Evolutionary conservation across 2,797 vertebrate genomes (phyloP).

Genomic region (Pseudochaenichthys georgianus): DNA sequence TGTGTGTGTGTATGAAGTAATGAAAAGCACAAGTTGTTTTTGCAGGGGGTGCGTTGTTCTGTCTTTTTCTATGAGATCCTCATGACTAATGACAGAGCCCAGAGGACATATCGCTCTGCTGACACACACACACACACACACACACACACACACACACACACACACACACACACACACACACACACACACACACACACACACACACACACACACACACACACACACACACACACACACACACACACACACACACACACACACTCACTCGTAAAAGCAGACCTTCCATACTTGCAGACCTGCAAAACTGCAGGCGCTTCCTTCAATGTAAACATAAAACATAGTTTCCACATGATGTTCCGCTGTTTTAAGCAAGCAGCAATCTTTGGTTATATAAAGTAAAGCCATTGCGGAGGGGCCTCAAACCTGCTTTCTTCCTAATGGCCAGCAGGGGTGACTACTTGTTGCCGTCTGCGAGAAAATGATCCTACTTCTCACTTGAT

Average conservation of each 20-base stretch:
- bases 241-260: not conserved
- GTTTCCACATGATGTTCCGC: conserved; percentile 20
- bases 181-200: too few relatives aligned
- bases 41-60: conserved; percentile 71
- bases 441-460: too few relatives aligned
- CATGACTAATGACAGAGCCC: conserved; percentile 51
- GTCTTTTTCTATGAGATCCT: conserved; percentile 35
- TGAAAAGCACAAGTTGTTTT: conserved; percentile 74
- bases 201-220: too few relatives aligned
- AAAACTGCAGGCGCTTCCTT: conserved; percentile 1
- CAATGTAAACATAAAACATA: conserved; percentile 16
- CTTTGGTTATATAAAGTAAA: too few relatives aligned
- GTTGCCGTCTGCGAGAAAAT: too few relatives aligned
- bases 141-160: too few relatives aligned
- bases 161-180: too few relatives aligned
- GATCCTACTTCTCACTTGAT: too few relatives aligned
- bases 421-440: too few relatives aligned
- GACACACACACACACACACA: too few relatives aligned
- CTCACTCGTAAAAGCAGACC: conserved; percentile 30
- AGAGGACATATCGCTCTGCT: conserved; percentile 43
- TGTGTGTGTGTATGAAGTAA: conserved; percentile 59
- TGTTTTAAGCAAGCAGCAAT: not conserved
- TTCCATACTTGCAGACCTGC: conserved; percentile 9
- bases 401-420: too few relatives aligned
- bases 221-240: too few relatives aligned